A percentile compares a stretch with the other conserved stretches of the same genome.
Conservation (phyloP, 2,113 vertebrate genomes). For the Chascanopsetta lugubris region DNA sequence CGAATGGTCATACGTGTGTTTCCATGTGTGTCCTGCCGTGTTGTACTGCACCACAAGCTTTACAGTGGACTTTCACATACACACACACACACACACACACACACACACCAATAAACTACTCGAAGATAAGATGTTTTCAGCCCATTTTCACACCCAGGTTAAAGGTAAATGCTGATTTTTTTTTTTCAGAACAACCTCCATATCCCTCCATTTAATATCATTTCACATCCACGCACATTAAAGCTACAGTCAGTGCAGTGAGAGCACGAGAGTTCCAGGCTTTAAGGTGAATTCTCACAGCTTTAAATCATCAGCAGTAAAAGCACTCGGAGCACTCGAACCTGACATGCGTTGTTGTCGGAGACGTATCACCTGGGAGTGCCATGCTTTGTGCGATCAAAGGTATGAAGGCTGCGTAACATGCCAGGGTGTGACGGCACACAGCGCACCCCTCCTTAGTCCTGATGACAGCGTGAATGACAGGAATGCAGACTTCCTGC, state of each 20-base stretch:
- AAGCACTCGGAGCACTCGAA: conserved; percentile 6
- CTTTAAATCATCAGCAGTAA: not conserved
- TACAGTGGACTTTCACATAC: conserved; percentile 27
- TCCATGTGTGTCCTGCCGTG: not conserved
- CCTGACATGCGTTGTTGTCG: not conserved
- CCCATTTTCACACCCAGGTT: not conserved
- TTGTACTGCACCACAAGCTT: not conserved
- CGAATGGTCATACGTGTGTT: no score
- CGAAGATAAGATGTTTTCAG: not conserved
- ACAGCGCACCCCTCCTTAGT: conserved; percentile 30
- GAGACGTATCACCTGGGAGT: conserved; percentile 42
- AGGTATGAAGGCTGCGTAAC: conserved; percentile 68
- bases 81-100: not conserved
- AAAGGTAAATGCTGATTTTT: no score
- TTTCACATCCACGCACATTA: not conserved
- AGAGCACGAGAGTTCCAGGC: not conserved
- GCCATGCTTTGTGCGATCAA: conserved; percentile 11
- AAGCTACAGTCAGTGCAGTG: not conserved
- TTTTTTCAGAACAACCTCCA: no score
- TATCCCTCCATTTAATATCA: no score
- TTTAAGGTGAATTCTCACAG: not conserved
- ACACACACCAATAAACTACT: not conserved
- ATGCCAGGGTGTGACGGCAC: conserved; percentile 59
- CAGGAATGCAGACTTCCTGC: conserved; percentile 56
- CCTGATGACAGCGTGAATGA: not conserved